Evolutionary conservation across 2,113 vertebrate species (phyloP).

Genomic region (Rattus rattus): DNA sequence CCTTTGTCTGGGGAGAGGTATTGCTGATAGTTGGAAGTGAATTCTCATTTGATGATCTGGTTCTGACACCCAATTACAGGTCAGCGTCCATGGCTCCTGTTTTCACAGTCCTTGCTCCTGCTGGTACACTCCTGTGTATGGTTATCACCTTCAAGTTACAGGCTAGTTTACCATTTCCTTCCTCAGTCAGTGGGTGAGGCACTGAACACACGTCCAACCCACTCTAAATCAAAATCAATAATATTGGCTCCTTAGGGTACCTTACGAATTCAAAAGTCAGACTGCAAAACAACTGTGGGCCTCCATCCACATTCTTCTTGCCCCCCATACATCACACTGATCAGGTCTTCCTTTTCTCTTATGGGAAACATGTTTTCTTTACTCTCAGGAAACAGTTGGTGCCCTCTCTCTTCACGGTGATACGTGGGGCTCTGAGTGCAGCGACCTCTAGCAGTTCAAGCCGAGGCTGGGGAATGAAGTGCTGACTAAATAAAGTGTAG

Average conservation of each 20-base stretch:
- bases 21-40: not conserved
- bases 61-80: slow-evolving; percentile 19
- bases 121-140: not conserved
- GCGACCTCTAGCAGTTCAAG: not conserved
- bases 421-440: not conserved
- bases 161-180: not conserved
- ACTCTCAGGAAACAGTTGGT: not conserved
- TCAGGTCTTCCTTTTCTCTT: not conserved
- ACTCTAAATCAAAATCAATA: not conserved
- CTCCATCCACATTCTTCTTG: not conserved
- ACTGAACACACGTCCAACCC: not conserved
- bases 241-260: not conserved
- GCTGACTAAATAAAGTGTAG: not conserved
- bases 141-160: not conserved
- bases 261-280: not conserved
- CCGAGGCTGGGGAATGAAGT: not conserved
- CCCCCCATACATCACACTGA: not conserved
- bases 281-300: not conserved
- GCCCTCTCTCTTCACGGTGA: not conserved
- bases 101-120: not conserved
- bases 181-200: not conserved
- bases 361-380: not conserved
- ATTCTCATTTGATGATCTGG: slow-evolving; percentile 34
- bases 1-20: not conserved
- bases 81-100: not conserved